A percentile compares a stretch with the other conserved stretches of the same genome.
Conservation (phyloP, 1,140 invertebrate genomes). For the Heterodera schachtii region DNA sequence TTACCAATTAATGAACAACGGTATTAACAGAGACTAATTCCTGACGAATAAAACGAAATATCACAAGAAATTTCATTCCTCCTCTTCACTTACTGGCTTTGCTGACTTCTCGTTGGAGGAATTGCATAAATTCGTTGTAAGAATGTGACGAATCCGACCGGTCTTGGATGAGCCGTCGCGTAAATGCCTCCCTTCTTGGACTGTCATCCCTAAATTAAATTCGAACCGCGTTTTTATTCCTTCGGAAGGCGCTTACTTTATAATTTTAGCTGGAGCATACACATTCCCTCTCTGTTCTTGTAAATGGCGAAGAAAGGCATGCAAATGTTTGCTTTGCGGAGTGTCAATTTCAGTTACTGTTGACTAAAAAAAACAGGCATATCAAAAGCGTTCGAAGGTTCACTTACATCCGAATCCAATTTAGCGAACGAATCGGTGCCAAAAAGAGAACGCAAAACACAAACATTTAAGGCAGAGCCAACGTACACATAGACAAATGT, state of each 20-base stretch:
- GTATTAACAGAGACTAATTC: background rate
- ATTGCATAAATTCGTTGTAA: constrained; percentile 97
- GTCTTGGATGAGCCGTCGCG: constrained; percentile 89
- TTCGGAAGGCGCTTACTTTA: constrained; percentile 72
- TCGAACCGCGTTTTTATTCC: constrained; percentile 24
- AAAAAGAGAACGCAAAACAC: constrained; percentile 77
- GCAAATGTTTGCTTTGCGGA: constrained; percentile 76
- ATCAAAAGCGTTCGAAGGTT: constrained; percentile 1
- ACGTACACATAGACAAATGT: constrained; percentile 83
- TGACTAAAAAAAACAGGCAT: constrained; percentile 68
- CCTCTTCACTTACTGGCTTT: constrained; percentile 7
- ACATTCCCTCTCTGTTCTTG: constrained; percentile 81
- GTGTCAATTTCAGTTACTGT: constrained; percentile 80
- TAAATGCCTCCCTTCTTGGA: constrained; percentile 78
- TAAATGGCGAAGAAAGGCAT: constrained; percentile 80
- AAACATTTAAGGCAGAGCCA: constrained; percentile 77
- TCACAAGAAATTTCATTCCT: constrained; percentile 3
- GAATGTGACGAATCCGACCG: constrained; percentile 87
- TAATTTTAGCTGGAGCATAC: constrained; percentile 77
- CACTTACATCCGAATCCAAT: constrained; percentile 74
- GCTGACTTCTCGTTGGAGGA: constrained; percentile 71
- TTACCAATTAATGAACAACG: too few relatives aligned
- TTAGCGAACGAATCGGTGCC: constrained; percentile 73
- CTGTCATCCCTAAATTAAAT: constrained; percentile 78
- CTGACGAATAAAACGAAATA: constrained; percentile 17